Base-by-base conservation (phyloP, 1,140 invertebrate species). In the Drosophila tristis region DNA sequence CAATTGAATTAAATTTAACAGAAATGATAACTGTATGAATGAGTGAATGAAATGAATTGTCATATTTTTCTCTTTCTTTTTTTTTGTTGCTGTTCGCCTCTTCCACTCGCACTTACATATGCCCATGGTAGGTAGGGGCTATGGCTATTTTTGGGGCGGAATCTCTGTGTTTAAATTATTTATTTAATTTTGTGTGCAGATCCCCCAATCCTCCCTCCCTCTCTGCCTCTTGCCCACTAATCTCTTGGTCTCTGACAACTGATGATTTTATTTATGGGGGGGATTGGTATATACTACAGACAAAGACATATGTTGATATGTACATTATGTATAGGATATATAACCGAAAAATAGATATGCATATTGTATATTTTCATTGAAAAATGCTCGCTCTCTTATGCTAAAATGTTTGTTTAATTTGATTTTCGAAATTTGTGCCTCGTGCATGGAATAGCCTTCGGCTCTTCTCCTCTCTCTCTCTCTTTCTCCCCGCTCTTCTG, bases 1-100 rank as follows among this genome's bases (percentile, higher is more conserved):
- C 82, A 87, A 86, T 86, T 86, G 82, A 86, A 86, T 86, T 87
- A 86, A 85, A 85, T 84, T 85, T 57, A 63, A 72, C 58, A 55
- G 73, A 65, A 82, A 65, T 53, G 59, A 74, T 74, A 74, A 74
- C 60, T 67, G 73, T 56, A 74, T 5, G 53, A 59, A 73, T 39
- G 35, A 73, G 53, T 62, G 51, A 39, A 39, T 39, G 35, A 39
- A 54, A 65, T 67, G 65, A 68, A 55, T 68, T 8, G 43, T 47
- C 35, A 50, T 20, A 26, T 54, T 39, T 54, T 29, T 20, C 49
- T 31, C n/a, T 54, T 2, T 35, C 35, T 29, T 0, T 48, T 8
- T 50, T 62, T 65, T 75, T 47, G 20, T 66, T 64, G 43, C 39
- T 48, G 42, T 76, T 61, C 60, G 53, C 44, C 44, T 58, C 43